Percentiles rank a stretch among this genome's conserved stretches.
Evolutionary conservation across 2,888 invertebrate species (phyloP).

Genomic region (Argyra leucocephala): DNA sequence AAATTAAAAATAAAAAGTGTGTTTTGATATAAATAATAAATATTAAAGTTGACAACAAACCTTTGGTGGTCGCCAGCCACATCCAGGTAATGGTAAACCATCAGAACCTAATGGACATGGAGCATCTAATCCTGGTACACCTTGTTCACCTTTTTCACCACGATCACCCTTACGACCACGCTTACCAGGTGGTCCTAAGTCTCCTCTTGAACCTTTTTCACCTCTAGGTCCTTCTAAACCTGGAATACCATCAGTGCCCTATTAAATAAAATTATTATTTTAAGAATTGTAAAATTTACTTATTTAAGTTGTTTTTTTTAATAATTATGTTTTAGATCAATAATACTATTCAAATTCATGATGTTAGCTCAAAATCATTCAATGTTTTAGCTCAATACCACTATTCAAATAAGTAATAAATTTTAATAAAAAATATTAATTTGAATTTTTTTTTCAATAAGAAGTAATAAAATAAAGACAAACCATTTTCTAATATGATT

Average conservation of each 20-base stretch:
- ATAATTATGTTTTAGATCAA: too few species aligned
- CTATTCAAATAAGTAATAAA: too few species aligned
- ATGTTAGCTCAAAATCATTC: too few species aligned
- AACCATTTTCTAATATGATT: too few species aligned
- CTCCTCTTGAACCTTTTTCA: constrained; percentile 77
- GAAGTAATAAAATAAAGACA: too few species aligned
- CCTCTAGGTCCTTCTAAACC: constrained; percentile 87
- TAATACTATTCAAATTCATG: too few species aligned
- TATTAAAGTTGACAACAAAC: constrained; percentile 43
- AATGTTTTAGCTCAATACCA: too few species aligned
- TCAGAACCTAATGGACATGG: constrained; percentile 96
- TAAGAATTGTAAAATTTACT: too few species aligned
- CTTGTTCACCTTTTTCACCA: constrained; percentile 90
- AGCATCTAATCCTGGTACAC: constrained; percentile 93
- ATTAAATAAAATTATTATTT: background rate
- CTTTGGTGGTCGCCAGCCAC: constrained; percentile 86
- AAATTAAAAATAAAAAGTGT: background rate
- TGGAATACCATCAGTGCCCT: constrained; percentile 91
- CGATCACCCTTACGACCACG: constrained; percentile 85
- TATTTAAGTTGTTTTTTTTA: too few species aligned
- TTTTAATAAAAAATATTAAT: too few species aligned
- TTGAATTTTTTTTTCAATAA: too few species aligned
- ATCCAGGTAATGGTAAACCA: constrained; percentile 90
- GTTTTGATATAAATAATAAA: constrained; percentile 22
- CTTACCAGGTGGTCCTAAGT: constrained; percentile 69